Conservation (phyloP, 2,888 invertebrate species). For the Zhengitettix transpicula region DNA sequence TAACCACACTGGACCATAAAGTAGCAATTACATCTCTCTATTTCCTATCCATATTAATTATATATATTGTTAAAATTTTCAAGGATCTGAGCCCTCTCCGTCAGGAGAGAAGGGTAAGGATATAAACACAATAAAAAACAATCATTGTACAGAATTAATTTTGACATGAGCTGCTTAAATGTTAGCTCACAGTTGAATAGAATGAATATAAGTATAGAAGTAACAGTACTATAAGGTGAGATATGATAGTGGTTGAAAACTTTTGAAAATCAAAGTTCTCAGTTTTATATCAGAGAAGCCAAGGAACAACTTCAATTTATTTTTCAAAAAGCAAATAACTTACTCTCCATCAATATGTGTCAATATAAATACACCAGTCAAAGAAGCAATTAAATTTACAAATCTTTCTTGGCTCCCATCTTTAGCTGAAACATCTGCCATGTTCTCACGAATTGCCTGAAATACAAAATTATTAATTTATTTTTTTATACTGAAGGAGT, state of each 20-base stretch:
- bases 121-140: neutral
- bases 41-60: too few relatives aligned
- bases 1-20: too few relatives aligned
- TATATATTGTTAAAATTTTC: too few relatives aligned
- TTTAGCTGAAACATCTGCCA: constrained; percentile 87
- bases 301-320: neutral
- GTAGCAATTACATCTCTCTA: too few relatives aligned
- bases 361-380: constrained; percentile 59
- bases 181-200: neutral
- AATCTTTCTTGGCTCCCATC: constrained; percentile 95
- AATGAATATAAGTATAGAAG: neutral
- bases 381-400: constrained; percentile 75
- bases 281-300: neutral
- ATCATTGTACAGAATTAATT: neutral
- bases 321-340: constrained; percentile 13
- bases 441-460: constrained; percentile 66
- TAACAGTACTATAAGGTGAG: neutral
- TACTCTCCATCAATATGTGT: constrained; percentile 37
- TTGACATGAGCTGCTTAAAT: neutral
- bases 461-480: constrained; percentile 5
- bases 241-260: neutral
- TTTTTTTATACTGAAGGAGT: neutral
- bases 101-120: too few relatives aligned
- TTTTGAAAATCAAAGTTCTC: neutral
- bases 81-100: too few relatives aligned